Evolutionary conservation across 1,140 invertebrate species (phyloP).

Genomic region (Apis mellifera): Amel_HAv3.1 CM009931.2:1100501-1101000

Average conservation of each 20-base stretch:
- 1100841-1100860: too few species aligned
- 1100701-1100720: background rate
- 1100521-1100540: background rate
- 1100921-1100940: too few species aligned
- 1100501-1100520: background rate
- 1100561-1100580: background rate
- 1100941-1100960: too few species aligned
- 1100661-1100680: constrained; percentile 25
- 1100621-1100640: background rate
- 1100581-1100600: background rate
- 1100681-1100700: constrained; percentile 16
- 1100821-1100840: too few species aligned
- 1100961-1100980: too few species aligned
- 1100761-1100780: background rate
- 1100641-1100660: constrained; percentile 26
- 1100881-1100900: too few species aligned
- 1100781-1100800: background rate
- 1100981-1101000: too few species aligned
- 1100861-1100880: too few species aligned
- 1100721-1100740: constrained; percentile 1
- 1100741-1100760: background rate
- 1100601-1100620: background rate
- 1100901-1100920: too few species aligned
- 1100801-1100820: too few species aligned
- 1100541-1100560: background rate